phyloP scores from a whole-genome alignment of 1,140 invertebrate species.

The Acromyrmex charruanus region DNA sequence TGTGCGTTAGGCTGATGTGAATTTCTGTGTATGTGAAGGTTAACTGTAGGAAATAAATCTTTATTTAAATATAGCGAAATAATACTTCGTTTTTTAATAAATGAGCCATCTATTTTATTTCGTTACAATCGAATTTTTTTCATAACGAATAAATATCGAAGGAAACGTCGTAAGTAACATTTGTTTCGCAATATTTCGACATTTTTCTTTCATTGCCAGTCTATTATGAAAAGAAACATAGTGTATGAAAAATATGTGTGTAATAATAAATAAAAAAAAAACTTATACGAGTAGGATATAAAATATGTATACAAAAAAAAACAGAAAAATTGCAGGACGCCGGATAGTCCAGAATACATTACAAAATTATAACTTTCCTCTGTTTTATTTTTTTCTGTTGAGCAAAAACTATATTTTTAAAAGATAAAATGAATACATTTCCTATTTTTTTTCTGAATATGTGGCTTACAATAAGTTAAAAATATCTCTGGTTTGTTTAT shows the following conservation, averaged over 20 bases:
- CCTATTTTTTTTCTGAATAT: not conserved
- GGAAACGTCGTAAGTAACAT: no score
- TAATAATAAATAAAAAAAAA: not conserved
- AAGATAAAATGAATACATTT: slow-evolving; percentile 29
- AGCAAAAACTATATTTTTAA: not conserved
- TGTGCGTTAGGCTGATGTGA: not conserved
- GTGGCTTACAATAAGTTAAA: not conserved
- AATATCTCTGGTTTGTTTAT: slow-evolving; percentile 1
- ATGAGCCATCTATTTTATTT: no score
- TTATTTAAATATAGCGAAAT: no score
- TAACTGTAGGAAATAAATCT: not conserved
- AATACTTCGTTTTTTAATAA: no score
- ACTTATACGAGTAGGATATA: not conserved
- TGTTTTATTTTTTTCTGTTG: not conserved
- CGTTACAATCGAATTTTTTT: no score
- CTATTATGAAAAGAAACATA: not conserved
- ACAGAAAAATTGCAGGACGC: not conserved
- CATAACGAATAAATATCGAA: no score
- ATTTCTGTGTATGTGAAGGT: slow-evolving; percentile 2
- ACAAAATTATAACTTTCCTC: not conserved
- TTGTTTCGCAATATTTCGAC: no score
- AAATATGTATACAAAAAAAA: not conserved
- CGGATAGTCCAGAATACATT: not conserved
- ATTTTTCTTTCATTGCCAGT: no score
- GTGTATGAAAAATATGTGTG: not conserved